phyloP scores from a whole-genome alignment of 2,113 vertebrate genomes.

The Coptodon bakossiorum region DNA sequence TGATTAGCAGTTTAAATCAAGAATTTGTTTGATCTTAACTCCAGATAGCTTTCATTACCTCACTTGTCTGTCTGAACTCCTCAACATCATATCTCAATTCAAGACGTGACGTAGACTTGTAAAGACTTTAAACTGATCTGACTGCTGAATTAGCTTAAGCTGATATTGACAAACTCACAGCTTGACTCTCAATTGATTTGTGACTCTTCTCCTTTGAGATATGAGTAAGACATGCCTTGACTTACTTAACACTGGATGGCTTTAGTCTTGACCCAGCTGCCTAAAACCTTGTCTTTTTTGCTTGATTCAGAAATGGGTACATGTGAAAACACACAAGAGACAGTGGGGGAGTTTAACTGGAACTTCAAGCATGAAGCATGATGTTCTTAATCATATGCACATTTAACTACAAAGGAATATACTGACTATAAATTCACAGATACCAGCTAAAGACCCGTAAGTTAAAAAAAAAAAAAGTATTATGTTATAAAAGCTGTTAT shows the following conservation, averaged over 20 bases:
- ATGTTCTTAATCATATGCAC: not conserved
- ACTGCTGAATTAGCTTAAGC: not conserved
- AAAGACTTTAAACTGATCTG: not conserved
- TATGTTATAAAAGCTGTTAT: not conserved
- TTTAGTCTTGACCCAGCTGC: not conserved
- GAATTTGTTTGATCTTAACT: fast-evolving
- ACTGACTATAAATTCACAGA: not conserved
- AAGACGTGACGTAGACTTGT: not conserved
- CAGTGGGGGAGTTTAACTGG: not conserved
- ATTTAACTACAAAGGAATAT: not conserved
- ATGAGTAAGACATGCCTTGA: not conserved
- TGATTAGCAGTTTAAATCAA: not conserved
- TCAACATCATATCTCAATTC: fast-evolving
- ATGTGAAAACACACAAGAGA: not conserved
- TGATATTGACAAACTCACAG: not conserved
- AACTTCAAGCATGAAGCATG: not conserved
- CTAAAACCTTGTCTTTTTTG: not conserved
- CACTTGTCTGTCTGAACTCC: not conserved
- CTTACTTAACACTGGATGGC: fast-evolving
- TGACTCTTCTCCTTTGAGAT: not conserved
- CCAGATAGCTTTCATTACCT: fast-evolving
- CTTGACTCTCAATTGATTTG: not conserved
- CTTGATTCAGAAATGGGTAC: not conserved
- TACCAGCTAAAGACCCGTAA: not conserved
- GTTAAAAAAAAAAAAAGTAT: fast-evolving